phyloP scores from a whole-genome alignment of 2,888 invertebrate genomes.

The Lasius platythorax region DNA sequence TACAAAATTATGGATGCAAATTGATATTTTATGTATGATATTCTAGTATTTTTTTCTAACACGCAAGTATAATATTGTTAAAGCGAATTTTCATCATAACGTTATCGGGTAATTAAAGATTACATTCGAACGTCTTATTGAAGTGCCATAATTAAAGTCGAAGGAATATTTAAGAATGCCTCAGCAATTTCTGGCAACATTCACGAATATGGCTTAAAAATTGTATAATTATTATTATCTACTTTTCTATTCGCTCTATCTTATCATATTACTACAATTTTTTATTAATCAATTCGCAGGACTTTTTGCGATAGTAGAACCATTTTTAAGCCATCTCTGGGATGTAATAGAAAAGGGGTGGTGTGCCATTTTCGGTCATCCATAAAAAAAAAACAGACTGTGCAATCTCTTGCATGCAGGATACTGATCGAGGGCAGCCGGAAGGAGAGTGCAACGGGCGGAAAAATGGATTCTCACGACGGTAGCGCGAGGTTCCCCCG shows the following conservation, averaged over 20 bases:
- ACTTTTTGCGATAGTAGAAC: neutral
- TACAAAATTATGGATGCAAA: neutral
- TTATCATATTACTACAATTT: neutral
- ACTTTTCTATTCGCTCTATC: neutral
- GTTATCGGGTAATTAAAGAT: neutral
- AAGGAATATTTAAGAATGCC: neutral
- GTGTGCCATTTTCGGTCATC: neutral
- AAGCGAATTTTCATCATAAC: neutral
- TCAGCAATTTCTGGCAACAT: neutral
- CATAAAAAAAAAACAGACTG: conserved; percentile 6
- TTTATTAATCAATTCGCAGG: neutral
- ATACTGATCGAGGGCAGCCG: conserved; percentile 36
- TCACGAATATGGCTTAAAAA: neutral
- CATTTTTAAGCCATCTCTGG: neutral
- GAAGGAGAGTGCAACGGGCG: conserved; percentile 25
- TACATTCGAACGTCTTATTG: neutral
- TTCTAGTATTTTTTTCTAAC: neutral
- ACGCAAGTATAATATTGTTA: neutral
- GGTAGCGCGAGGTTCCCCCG: conserved; percentile 53
- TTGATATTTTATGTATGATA: neutral
- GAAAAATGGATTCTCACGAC: conserved; percentile 71
- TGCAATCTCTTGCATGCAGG: conserved; percentile 27
- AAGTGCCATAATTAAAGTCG: neutral
- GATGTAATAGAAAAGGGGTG: neutral
- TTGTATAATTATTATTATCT: neutral